These are phyloP conservation scores for Bubalus kerabau DNA, from an alignment of 2,113 vertebrate species.

Conservation along the genomic window DNA sequence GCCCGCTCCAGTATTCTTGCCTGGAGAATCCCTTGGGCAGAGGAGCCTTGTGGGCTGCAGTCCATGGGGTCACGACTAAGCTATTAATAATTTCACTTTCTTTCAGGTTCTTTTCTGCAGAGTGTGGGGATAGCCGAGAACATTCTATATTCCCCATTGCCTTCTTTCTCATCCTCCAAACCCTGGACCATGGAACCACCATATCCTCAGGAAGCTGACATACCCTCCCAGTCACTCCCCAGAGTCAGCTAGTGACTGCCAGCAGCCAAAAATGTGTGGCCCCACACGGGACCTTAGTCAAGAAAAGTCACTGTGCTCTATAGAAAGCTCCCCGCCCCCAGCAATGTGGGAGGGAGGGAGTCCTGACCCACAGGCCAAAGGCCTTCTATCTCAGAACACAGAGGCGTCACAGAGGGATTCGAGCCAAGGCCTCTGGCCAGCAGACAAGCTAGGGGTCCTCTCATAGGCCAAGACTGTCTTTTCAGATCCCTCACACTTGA, in stretches of 20 bases:
- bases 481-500: not conserved
- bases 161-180: not conserved
- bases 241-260: not conserved
- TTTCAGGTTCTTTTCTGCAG: not conserved
- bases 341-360: not conserved
- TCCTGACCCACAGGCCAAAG: not conserved
- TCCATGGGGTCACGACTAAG: not conserved
- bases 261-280: not conserved
- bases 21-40: not conserved
- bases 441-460: too few relatives aligned
- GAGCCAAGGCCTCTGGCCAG: not conserved
- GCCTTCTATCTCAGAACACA: not conserved
- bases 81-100: not conserved
- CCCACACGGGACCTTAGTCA: not conserved
- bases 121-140: fast-evolving
- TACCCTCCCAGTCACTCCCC: not conserved
- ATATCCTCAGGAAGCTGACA: not conserved
- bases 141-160: not conserved
- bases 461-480: not conserved
- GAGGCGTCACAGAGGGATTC: not conserved
- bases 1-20: not conserved
- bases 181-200: not conserved
- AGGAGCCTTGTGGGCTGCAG: not conserved
- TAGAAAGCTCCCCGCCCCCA: not conserved
- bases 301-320: not conserved